Evolutionary conservation across 2,888 invertebrate genomes (phyloP), one percentile per base, ranked within the genome.

Genomic region (Oscheius sp.): DNA sequence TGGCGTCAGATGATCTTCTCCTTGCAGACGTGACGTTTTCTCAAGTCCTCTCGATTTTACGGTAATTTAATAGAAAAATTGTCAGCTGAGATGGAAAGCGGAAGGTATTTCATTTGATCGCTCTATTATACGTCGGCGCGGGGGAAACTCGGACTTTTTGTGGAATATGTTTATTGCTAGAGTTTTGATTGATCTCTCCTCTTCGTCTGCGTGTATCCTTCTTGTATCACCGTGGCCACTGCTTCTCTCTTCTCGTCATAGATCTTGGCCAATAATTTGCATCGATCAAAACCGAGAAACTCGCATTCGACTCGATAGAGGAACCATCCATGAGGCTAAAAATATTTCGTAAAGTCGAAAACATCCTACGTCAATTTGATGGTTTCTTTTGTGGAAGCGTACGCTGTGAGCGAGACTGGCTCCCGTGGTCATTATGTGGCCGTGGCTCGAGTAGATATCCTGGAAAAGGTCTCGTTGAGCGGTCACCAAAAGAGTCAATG

Each of bases 281-380:
- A 58, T 6, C 70, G 45, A 23, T 46, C 27, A 1, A 18, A 13
- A 1, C 52, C 58, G 7, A 59, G 9, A 45, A n/a, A 23, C 1
- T 59, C 70, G 52, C 58, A 59, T 43, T 70, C 70, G 27, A 53
- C 35, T 21, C 70, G 45, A 29, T 29, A 59, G 9, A 70, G 49
- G 49, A 59, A 70, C 70, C 70, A 70, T 3, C 35, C 70, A 35
- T 70, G 70, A 3, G 70, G 59, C 70, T 70, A 21, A 59, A 56
- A 56, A 18, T 43, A n/a, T 21, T n/a, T 18, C n/a, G 12, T 56
- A 18, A 25, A 53, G 6, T 21, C 49, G 29, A 23, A 9, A n/a
- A 53, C 46, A 68, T 49, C 53, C 49, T 21, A 69, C 69, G 45
- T 69, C 25, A 45, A 69, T 55, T 45, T 69, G 25, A 7, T 29